Evolutionary conservation across 2,888 invertebrate species (phyloP).

Genomic region (Drosophila mimetica): DNA sequence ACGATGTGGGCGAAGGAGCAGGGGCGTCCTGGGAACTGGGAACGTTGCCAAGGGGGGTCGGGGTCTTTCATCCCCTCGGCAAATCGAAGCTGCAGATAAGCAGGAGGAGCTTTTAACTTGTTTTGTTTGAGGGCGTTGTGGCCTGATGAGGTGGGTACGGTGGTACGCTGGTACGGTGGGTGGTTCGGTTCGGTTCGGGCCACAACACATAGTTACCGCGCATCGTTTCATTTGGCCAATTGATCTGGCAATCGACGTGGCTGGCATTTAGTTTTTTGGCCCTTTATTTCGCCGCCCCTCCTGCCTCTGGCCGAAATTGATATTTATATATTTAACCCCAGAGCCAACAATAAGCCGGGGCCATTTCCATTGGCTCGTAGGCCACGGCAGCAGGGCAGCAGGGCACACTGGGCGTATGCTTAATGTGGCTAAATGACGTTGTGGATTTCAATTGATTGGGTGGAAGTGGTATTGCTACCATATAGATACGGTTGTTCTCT

Average conservation of each 20-base stretch:
- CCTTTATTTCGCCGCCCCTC: constrained; percentile 14
- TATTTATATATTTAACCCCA: constrained; percentile 78
- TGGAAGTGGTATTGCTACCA: not conserved
- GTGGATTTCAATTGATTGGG: constrained; percentile 67
- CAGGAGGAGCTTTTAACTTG: constrained; percentile 56
- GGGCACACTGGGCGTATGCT: constrained; percentile 62
- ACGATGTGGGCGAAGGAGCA: constrained; percentile 60
- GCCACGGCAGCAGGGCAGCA: constrained; percentile 16
- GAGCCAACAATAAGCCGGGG: constrained; percentile 68
- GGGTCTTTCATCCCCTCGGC: constrained; percentile 1
- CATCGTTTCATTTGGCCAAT: constrained; percentile 71
- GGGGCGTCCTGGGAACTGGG: constrained; percentile 47
- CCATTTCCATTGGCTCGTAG: constrained; percentile 32
- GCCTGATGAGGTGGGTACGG: constrained; percentile 50
- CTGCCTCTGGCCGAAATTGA: constrained; percentile 63
- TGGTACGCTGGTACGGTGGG: too few relatives aligned
- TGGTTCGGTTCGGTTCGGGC: not conserved
- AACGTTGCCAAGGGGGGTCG: constrained; percentile 53
- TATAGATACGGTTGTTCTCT: constrained; percentile 19
- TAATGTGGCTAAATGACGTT: constrained; percentile 66
- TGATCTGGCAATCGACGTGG: constrained; percentile 74
- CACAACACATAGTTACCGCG: constrained; percentile 54
- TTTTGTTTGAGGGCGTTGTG: constrained; percentile 77
- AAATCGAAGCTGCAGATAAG: constrained; percentile 73
- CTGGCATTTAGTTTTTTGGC: constrained; percentile 72